Evolutionary conservation across 2,888 invertebrate genomes (phyloP).

Genomic region (Galeopsomyia nigrocyanea): DNA sequence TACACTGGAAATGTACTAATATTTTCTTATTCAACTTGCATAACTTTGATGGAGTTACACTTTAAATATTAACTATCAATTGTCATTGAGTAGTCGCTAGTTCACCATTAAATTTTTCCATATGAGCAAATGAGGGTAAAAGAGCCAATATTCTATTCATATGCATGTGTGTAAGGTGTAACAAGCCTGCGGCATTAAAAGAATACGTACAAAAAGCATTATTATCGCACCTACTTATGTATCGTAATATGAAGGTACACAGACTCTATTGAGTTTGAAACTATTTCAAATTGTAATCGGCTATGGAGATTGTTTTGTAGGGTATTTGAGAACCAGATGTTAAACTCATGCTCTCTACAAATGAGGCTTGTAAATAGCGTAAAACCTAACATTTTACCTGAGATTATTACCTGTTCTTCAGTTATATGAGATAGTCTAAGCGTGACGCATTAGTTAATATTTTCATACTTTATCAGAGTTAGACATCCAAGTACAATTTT

Average conservation of each 20-base stretch:
- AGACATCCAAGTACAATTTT: constrained; percentile 32
- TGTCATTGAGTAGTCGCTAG: constrained; percentile 7
- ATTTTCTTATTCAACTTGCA: too few species aligned
- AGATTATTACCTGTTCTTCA: constrained; percentile 8
- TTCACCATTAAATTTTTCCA: constrained; percentile 25
- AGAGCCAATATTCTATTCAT: constrained; percentile 23
- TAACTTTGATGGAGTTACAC: too few species aligned
- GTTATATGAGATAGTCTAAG: constrained; percentile 20
- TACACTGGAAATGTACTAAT: too few species aligned
- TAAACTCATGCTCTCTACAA: constrained; percentile 26
- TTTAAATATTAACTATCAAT: constrained; percentile 8
- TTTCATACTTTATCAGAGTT: constrained; percentile 23
- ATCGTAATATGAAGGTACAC: constrained; percentile 26
- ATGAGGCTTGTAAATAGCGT: constrained; percentile 25
- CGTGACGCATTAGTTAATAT: constrained; percentile 12
- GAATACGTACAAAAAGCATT: constrained; percentile 39
- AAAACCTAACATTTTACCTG: constrained; percentile 2
- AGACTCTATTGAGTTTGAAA: constrained; percentile 25
- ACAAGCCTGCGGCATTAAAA: constrained; percentile 39
- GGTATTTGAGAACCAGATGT: constrained; percentile 13
- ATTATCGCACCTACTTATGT: constrained; percentile 28
- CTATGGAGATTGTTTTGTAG: constrained; percentile 20
- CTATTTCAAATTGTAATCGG: constrained; percentile 38
- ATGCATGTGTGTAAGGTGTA: not conserved
- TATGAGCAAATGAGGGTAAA: constrained; percentile 11